These are phyloP conservation scores for Caenorhabditis zanzibari DNA, from an alignment of 2,888 invertebrate species.

Conservation along the genomic window DNA sequence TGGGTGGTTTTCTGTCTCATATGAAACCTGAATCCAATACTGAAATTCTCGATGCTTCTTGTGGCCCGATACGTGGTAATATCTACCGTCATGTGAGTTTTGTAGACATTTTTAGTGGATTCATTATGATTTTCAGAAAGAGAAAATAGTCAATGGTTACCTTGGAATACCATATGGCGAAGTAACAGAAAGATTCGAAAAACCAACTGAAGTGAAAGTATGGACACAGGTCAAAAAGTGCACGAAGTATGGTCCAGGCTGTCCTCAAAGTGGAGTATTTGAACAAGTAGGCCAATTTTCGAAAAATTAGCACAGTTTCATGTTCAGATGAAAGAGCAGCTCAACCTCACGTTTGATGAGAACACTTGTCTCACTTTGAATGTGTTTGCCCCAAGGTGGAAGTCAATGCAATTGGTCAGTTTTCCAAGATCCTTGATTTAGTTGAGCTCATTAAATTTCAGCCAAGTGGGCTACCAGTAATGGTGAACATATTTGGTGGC, in stretches of 20 bases:
- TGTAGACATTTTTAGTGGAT: neutral
- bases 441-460: neutral
- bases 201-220: slow-evolving; percentile 13
- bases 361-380: slow-evolving; percentile 35
- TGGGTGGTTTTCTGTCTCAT: slow-evolving; percentile 50
- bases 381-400: slow-evolving; percentile 28
- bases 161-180: slow-evolving; percentile 45
- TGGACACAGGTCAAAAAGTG: slow-evolving; percentile 65
- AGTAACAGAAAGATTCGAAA: slow-evolving; percentile 29
- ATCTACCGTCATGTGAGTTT: slow-evolving; percentile 37
- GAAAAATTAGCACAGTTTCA: too few relatives aligned
- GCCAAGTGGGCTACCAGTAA: slow-evolving; percentile 26
- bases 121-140: neutral
- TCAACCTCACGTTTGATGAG: slow-evolving; percentile 18
- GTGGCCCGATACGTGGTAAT: slow-evolving; percentile 45
- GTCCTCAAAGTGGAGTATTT: slow-evolving; percentile 52
- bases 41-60: slow-evolving; percentile 23
- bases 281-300: too few relatives aligned
- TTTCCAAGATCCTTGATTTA: neutral
- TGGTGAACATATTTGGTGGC: slow-evolving; percentile 40
- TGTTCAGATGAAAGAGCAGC: slow-evolving; percentile 35
- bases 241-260: slow-evolving; percentile 42
- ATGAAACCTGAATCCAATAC: slow-evolving; percentile 26
- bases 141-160: slow-evolving; percentile 43
- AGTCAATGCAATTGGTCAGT: slow-evolving; percentile 19